Percentiles rank a stretch among this genome's conserved stretches.
Conservation (phyloP, 2,113 vertebrate genomes). For the Bubo blakistoni region DNA sequence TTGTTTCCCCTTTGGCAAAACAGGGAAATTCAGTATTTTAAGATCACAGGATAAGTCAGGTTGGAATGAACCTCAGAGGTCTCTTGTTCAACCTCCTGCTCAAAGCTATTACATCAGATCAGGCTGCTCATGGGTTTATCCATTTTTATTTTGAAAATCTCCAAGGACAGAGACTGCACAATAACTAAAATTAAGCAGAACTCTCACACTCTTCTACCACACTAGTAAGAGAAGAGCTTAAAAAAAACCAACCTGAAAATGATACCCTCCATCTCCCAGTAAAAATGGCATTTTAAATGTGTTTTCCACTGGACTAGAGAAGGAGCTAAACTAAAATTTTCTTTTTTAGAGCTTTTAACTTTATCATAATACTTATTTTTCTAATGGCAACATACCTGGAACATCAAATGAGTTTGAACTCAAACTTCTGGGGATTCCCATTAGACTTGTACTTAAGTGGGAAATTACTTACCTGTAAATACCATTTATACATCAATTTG, state of each 20-base stretch:
- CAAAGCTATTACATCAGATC: background rate
- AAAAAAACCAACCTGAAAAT: background rate
- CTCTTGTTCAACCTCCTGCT: background rate
- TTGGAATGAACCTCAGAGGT: background rate
- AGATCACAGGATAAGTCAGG: background rate
- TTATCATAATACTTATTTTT: background rate
- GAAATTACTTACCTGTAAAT: background rate
- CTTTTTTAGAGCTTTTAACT: background rate
- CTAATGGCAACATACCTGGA: background rate
- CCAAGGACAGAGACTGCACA: background rate
- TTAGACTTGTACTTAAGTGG: background rate
- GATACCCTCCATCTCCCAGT: background rate
- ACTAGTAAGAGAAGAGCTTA: background rate
- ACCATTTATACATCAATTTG: background rate
- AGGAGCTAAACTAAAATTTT: background rate
- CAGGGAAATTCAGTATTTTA: background rate
- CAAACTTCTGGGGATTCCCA: background rate
- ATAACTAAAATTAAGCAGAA: background rate
- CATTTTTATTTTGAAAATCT: background rate
- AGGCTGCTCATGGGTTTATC: background rate
- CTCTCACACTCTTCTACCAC: background rate
- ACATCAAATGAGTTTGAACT: background rate
- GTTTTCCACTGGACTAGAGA: background rate
- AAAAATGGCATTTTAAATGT: background rate
- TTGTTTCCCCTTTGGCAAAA: background rate